These are phyloP conservation scores for Beroe forskalii DNA, from an alignment of 37 sponge, comb jelly and placozoan genomes.

Conservation along the genomic window DNA sequence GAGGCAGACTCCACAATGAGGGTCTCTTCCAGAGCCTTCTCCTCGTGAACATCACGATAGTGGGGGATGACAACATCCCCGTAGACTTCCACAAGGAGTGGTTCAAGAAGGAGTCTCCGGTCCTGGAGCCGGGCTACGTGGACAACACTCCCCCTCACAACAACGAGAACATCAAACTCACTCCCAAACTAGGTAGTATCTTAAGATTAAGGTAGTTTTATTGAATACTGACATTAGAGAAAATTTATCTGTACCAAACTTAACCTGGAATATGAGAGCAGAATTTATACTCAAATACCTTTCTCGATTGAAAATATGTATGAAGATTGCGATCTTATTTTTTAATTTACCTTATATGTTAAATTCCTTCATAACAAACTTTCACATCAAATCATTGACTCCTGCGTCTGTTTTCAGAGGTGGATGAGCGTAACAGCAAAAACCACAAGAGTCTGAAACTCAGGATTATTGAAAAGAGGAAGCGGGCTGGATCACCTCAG, in stretches of 20 bases:
- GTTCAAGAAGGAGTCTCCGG: slow-evolving; percentile 25
- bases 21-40: slow-evolving; percentile 42
- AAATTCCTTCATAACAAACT: no score
- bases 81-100: slow-evolving; percentile 59
- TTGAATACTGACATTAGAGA: no score
- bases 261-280: no score
- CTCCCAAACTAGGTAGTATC: not conserved
- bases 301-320: no score
- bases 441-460: slow-evolving; percentile 17
- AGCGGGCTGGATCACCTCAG: not conserved
- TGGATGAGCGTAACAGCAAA: not conserved
- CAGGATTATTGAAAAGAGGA: slow-evolving; percentile 22
- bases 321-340: no score
- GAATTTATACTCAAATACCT: no score
- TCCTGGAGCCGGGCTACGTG: not conserved
- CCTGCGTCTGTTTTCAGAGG: not conserved
- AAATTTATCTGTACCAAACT: no score
- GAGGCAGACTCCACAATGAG: not conserved
- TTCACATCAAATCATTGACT: no score
- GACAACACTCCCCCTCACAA: not conserved
- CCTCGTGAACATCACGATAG: slow-evolving; percentile 54
- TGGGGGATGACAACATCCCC: not conserved
- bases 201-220: no score
- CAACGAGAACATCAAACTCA: slow-evolving; percentile 24
- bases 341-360: no score